Percentiles rank a stretch among this genome's conserved stretches.
Conservation (phyloP, 2,113 vertebrate species). For the Podilymbus podiceps region DNA sequence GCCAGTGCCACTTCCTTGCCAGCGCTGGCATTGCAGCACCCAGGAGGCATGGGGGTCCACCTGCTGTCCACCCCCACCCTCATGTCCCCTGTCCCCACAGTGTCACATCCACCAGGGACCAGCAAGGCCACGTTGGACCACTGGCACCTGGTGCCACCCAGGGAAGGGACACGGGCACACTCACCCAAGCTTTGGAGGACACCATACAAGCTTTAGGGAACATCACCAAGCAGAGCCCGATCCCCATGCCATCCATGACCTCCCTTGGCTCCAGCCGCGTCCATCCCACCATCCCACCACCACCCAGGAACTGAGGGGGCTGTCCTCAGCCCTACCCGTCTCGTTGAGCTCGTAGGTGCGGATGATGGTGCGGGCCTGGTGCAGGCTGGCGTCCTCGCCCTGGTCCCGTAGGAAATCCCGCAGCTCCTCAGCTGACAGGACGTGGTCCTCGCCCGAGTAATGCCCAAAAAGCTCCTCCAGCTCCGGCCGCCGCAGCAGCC, state of each 20-base stretch:
- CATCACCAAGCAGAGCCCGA: background rate
- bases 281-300: background rate
- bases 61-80: background rate
- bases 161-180: background rate
- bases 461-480: constrained; percentile 85
- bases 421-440: constrained; percentile 85
- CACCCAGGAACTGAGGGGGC: background rate
- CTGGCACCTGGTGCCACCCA: background rate
- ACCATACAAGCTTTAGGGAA: background rate
- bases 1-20: background rate
- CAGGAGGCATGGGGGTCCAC: background rate
- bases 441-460: constrained; percentile 85
- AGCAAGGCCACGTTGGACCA: background rate
- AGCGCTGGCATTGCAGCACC: background rate
- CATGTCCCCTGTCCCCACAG: background rate
- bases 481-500: constrained; percentile 88
- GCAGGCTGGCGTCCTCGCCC: constrained; percentile 82
- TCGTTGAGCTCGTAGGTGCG: constrained; percentile 86
- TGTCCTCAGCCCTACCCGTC: constrained; percentile 74
- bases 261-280: fast-evolving
- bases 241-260: fast-evolving
- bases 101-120: background rate
- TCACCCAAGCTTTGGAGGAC: background rate
- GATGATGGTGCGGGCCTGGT: constrained; percentile 79
- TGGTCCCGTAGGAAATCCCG: constrained; percentile 90